Conservation (phyloP, 2,888 invertebrate genomes). For the Ophioninae sp. region DNA sequence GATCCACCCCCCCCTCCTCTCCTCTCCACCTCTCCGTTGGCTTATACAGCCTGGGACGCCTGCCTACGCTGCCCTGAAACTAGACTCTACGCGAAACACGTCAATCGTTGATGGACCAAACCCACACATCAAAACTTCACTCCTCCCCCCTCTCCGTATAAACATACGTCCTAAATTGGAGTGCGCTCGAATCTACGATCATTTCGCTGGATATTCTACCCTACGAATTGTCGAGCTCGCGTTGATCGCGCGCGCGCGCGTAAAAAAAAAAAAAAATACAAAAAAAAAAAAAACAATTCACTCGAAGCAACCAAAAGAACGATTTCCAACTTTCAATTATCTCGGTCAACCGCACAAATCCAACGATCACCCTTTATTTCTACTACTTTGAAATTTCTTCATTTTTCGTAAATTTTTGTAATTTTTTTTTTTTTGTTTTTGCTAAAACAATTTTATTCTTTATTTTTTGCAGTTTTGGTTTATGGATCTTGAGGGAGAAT, state of each 20-base stretch:
- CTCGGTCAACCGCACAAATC: no score
- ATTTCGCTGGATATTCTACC: slow-evolving; percentile 18
- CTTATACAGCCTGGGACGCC: slow-evolving; percentile 15
- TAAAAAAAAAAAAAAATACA: no score
- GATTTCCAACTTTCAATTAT: neutral
- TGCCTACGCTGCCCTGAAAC: slow-evolving; percentile 33
- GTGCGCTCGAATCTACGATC: slow-evolving; percentile 27
- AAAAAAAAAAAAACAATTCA: slow-evolving; percentile 25
- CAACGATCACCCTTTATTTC: no score
- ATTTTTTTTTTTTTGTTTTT: no score
- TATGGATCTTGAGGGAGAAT: neutral
- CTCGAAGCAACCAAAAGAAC: neutral
- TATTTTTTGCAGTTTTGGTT: no score
- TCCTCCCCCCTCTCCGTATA: neutral
- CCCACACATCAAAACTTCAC: neutral
- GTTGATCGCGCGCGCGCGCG: no score
- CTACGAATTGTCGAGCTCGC: slow-evolving; percentile 15
- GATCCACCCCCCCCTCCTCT: slow-evolving; percentile 55
- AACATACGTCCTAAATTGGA: slow-evolving; percentile 33
- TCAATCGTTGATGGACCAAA: slow-evolving; percentile 48
- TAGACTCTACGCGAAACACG: slow-evolving; percentile 36
- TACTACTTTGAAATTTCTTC: no score
- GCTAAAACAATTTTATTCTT: no score
- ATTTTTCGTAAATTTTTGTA: no score
- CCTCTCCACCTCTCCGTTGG: no score